Conservation (phyloP, 2,113 vertebrate species). For the Periophthalmus modestus region DNA sequence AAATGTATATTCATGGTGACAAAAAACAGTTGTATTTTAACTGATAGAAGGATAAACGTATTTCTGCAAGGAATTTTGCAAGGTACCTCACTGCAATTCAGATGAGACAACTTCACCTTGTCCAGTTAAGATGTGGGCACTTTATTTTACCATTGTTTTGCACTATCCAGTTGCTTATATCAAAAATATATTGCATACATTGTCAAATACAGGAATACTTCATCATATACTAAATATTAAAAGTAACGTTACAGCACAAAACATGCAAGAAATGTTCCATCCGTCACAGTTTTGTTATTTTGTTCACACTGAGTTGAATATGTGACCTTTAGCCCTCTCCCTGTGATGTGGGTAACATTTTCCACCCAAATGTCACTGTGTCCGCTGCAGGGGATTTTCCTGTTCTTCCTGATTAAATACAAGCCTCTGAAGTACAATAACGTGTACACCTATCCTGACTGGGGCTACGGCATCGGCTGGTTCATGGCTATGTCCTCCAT, state of each 20-base stretch:
- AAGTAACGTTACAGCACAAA: neutral
- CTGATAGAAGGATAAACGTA: too few species aligned
- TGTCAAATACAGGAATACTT: too few species aligned
- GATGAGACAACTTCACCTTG: too few species aligned
- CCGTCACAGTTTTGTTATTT: neutral
- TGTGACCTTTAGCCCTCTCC: neutral
- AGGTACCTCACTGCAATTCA: too few species aligned
- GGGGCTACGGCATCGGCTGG: slow-evolving; percentile 98
- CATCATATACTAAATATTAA: neutral
- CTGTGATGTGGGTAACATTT: slow-evolving; percentile 6
- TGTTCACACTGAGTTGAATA: neutral
- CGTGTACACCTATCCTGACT: slow-evolving; percentile 92
- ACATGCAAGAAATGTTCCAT: neutral
- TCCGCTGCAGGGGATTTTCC: slow-evolving; percentile 88
- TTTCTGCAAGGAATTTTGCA: too few species aligned
- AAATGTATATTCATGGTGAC: too few species aligned
- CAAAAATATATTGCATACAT: neutral
- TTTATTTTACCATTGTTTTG: neutral
- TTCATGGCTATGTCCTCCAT: slow-evolving; percentile 98
- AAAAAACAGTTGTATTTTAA: too few species aligned
- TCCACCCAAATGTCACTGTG: neutral
- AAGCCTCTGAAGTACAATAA: slow-evolving; percentile 99
- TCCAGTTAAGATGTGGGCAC: too few species aligned
- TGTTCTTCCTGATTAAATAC: slow-evolving; percentile 98
- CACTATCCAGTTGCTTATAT: too few species aligned